A percentile compares a stretch with the other conserved stretches of the same genome.
phyloP scores from a whole-genome alignment of 2,888 invertebrate genomes.

The Scaptodrosophila latifasciaeformis region DNA sequence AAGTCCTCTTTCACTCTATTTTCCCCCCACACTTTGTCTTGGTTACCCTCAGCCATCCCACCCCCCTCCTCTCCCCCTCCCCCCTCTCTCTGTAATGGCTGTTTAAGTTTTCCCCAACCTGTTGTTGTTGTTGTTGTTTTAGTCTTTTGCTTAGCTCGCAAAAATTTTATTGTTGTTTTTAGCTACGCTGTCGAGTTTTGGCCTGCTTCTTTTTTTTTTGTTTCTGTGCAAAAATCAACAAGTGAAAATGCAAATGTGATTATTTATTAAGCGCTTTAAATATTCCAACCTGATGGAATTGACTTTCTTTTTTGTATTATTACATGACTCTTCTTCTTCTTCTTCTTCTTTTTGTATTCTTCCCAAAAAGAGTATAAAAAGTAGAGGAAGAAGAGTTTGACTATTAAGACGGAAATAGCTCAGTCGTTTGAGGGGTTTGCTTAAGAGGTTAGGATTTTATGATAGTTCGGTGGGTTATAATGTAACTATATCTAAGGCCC shows the following conservation, averaged over 20 bases:
- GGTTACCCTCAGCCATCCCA: background rate
- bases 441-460: too few species aligned
- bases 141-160: slow-evolving; percentile 2
- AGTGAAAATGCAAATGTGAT: slow-evolving; percentile 70
- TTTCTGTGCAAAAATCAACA: slow-evolving; percentile 54
- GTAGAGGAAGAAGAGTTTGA: too few species aligned
- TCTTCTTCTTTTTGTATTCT: background rate
- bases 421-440: too few species aligned
- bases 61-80: background rate
- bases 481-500: too few species aligned
- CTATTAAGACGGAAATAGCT: too few species aligned
- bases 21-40: too few species aligned
- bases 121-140: background rate
- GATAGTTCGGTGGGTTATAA: too few species aligned
- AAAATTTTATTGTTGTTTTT: background rate
- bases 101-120: too few species aligned
- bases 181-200: background rate
- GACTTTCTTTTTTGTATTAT: background rate
- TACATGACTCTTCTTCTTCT: background rate
- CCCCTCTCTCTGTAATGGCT: too few species aligned
- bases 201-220: slow-evolving; percentile 1
- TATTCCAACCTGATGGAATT: slow-evolving; percentile 32
- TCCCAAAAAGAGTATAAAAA: too few species aligned
- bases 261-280: slow-evolving; percentile 66
- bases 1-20: too few species aligned